Conservation (phyloP, 2,113 vertebrate species). For the Bungarus multicinctus region DNA sequence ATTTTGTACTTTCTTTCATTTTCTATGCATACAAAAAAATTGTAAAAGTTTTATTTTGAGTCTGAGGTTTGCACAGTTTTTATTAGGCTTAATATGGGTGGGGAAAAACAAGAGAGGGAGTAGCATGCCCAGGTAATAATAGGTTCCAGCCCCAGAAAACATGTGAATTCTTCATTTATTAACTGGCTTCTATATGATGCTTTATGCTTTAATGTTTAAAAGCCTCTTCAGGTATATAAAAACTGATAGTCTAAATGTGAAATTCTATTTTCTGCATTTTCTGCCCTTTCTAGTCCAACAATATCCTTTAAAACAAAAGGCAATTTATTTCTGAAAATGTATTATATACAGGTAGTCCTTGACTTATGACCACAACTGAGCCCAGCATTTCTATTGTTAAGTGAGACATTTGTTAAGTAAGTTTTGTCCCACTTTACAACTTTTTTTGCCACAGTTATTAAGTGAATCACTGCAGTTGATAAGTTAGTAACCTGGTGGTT, state of each 20-base stretch:
- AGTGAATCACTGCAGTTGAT: too few species aligned
- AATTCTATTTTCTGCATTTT: not conserved
- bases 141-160: not conserved
- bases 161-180: not conserved
- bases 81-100: not conserved
- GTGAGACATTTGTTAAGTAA: too few species aligned
- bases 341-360: not conserved
- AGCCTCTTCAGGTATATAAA: not conserved
- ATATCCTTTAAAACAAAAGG: not conserved
- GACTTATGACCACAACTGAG: too few species aligned
- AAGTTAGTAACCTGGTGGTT: too few species aligned
- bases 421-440: too few species aligned
- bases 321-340: not conserved
- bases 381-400: too few species aligned
- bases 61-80: slow-evolving; percentile 23
- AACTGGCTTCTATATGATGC: not conserved
- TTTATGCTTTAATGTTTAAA: not conserved
- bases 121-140: not conserved
- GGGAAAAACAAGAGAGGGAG: not conserved
- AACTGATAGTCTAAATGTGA: not conserved
- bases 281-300: not conserved
- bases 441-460: too few species aligned
- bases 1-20: slow-evolving; percentile 31
- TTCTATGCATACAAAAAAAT: slow-evolving; percentile 20
- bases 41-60: slow-evolving; percentile 11